Evolutionary conservation across 2,888 invertebrate species (phyloP).

Genomic region (Rhagophthalmus giganteus): DNA sequence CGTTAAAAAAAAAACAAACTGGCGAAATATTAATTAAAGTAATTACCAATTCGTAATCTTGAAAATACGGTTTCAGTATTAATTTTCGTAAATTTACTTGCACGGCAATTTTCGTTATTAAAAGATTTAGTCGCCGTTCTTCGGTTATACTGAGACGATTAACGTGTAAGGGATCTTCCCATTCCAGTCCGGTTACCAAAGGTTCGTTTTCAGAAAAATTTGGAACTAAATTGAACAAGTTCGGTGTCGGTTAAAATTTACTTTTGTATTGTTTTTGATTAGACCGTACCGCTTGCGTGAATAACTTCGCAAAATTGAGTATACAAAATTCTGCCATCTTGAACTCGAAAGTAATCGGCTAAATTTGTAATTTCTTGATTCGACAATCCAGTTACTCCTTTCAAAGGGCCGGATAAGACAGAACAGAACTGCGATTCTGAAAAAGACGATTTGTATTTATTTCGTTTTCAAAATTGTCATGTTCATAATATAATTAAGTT

Average conservation of each 20-base stretch:
- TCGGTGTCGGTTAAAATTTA: no score
- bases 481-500: no score
- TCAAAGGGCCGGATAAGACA: slow-evolving; percentile 68
- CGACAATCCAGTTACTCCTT: slow-evolving; percentile 67
- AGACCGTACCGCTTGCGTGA: slow-evolving; percentile 68
- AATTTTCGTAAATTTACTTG: slow-evolving; percentile 61
- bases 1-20: slow-evolving; percentile 28
- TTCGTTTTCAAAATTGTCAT: background rate
- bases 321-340: slow-evolving; percentile 77
- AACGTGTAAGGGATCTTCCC: slow-evolving; percentile 71
- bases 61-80: slow-evolving; percentile 72
- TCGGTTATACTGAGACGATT: slow-evolving; percentile 68
- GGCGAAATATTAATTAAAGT: no score
- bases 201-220: slow-evolving; percentile 57
- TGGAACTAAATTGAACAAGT: slow-evolving; percentile 51
- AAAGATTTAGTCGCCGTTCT: slow-evolving; percentile 67
- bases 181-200: slow-evolving; percentile 62
- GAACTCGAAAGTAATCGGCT: slow-evolving; percentile 77
- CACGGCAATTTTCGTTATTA: slow-evolving; percentile 74
- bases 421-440: slow-evolving; percentile 74
- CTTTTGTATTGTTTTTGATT: no score
- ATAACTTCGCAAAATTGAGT: slow-evolving; percentile 75
- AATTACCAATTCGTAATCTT: slow-evolving; percentile 69
- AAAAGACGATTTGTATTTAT: no score
- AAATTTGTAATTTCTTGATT: slow-evolving; percentile 73